Conservation (phyloP, 1,140 invertebrate genomes). For the Muscidifurax raptorellus region DNA sequence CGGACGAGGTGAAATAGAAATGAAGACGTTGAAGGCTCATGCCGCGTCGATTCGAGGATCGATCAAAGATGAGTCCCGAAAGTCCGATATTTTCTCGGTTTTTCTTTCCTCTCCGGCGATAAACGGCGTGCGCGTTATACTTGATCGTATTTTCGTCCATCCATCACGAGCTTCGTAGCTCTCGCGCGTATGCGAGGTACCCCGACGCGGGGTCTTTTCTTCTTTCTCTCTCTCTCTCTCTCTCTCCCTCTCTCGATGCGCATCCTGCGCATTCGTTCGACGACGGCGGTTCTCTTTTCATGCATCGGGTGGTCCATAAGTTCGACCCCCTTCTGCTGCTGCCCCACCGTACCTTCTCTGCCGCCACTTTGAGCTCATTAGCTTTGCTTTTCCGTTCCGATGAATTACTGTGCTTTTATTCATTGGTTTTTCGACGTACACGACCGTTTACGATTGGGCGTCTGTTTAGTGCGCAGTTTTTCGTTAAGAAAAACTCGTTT, state of each 20-base stretch:
- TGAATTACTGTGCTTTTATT: constrained; percentile 9
- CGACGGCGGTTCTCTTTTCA: constrained; percentile 17
- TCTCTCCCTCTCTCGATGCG: too few species aligned
- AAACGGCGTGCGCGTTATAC: constrained; percentile 14
- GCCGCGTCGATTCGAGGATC: too few species aligned
- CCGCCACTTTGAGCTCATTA: not conserved
- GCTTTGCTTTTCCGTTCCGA: constrained; percentile 7
- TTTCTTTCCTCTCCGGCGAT: not conserved
- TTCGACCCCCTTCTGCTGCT: not conserved
- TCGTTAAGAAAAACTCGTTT: too few species aligned
- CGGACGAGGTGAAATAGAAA: constrained; percentile 27
- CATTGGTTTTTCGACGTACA: not conserved
- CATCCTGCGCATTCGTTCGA: constrained; percentile 36
- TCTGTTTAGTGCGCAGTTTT: too few species aligned
- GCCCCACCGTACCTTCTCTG: too few species aligned
- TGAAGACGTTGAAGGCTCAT: not conserved
- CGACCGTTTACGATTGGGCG: not conserved
- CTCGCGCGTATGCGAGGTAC: constrained; percentile 9
- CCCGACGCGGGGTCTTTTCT: constrained; percentile 48
- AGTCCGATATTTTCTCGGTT: too few species aligned
- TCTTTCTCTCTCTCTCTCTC: constrained; percentile 11
- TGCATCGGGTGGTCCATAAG: constrained; percentile 35
- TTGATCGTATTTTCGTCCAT: constrained; percentile 56
- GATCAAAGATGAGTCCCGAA: too few species aligned
- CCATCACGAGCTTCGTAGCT: constrained; percentile 38